Evolutionary conservation across 2,888 invertebrate species (phyloP).

Genomic region (Drosophila eohydei): DNA sequence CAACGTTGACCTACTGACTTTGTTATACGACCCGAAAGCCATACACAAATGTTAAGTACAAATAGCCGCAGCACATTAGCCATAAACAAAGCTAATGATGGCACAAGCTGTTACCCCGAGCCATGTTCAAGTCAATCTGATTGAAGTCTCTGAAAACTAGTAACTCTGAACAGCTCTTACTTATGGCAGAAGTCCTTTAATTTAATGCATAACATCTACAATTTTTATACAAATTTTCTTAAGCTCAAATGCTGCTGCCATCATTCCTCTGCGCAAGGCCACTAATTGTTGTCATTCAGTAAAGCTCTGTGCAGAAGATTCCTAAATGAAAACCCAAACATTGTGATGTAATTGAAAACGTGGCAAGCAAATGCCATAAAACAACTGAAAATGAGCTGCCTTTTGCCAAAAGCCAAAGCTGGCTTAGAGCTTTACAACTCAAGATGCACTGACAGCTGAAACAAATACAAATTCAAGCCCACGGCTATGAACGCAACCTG

Average conservation of each 20-base stretch:
- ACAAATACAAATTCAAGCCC: constrained; percentile 27
- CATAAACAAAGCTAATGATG: not conserved
- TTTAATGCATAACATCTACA: not conserved
- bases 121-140: not conserved
- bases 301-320: not conserved
- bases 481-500: constrained; percentile 19
- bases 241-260: not conserved
- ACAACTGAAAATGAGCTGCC: constrained; percentile 3
- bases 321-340: not conserved
- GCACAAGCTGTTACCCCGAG: not conserved
- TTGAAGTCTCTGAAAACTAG: not conserved
- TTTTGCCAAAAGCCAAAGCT: not conserved
- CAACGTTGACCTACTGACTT: constrained; percentile 52
- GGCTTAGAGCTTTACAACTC: constrained; percentile 3
- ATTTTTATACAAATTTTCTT: not conserved
- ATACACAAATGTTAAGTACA: not conserved
- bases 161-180: not conserved
- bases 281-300: not conserved
- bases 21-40: constrained; percentile 41
- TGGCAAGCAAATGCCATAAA: constrained; percentile 2
- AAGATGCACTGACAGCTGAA: constrained; percentile 26
- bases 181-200: no score
- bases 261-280: not conserved
- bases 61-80: constrained; percentile 1
- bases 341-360: constrained; percentile 5